Percentiles rank a stretch among this genome's conserved stretches.
These are phyloP conservation scores for Galeruca laticollis DNA, from an alignment of 2,888 invertebrate species.

Conservation along the genomic window DNA sequence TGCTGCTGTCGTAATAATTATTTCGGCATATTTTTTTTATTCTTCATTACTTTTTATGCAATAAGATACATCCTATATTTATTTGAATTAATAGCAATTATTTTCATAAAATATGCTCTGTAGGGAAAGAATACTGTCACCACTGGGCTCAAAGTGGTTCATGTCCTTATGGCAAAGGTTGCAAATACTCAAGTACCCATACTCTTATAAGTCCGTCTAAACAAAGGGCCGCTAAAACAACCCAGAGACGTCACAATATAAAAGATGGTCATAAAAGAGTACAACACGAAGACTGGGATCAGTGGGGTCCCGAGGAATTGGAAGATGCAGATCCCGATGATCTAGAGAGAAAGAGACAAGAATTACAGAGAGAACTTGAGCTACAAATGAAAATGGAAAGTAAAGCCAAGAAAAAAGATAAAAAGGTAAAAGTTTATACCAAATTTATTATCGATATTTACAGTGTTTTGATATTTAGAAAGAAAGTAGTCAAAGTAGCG, in stretches of 20 bases:
- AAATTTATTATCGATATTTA: background rate
- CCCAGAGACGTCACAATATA: conserved; percentile 67
- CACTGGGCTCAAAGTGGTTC: conserved; percentile 84
- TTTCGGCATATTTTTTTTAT: too few species aligned
- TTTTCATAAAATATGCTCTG: too few species aligned
- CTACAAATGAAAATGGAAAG: conserved; percentile 83
- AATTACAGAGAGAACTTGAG: conserved; percentile 82
- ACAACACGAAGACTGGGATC: conserved; percentile 74
- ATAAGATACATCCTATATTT: too few species aligned
- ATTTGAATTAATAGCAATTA: too few species aligned
- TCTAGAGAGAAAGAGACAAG: conserved; percentile 80
- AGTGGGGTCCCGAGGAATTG: conserved; percentile 83
- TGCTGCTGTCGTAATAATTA: too few species aligned
- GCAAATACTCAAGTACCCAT: conserved; percentile 82
- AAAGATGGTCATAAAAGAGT: conserved; percentile 57
- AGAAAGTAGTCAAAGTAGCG: conserved; percentile 78
- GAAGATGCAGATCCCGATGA: conserved; percentile 86
- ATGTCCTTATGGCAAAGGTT: conserved; percentile 82
- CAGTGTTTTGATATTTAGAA: conserved; percentile 15
- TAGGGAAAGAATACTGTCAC: conserved; percentile 75
- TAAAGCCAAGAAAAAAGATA: conserved; percentile 77
- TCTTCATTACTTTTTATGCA: too few species aligned
- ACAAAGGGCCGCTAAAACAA: conserved; percentile 76
- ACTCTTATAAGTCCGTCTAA: conserved; percentile 82
- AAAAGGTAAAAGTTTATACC: conserved; percentile 68